Percentiles rank a stretch among this genome's conserved stretches.
These are phyloP conservation scores for Lagenorhynchus albirostris DNA, from an alignment of 2,113 vertebrate genomes.

Conservation along the genomic window DNA sequence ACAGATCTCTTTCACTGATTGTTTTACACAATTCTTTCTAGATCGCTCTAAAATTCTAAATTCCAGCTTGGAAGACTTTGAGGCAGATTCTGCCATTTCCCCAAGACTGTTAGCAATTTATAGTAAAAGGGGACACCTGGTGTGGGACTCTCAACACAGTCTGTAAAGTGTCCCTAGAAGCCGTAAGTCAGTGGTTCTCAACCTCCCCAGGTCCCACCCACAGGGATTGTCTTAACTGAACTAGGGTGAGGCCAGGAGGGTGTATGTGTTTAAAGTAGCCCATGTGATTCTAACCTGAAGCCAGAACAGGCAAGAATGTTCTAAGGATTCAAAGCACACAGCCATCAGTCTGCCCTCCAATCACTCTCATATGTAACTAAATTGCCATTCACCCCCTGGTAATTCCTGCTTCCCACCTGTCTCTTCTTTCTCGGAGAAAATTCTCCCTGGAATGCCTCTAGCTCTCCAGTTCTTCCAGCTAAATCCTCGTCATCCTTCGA, in stretches of 20 bases:
- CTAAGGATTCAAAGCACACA: not conserved
- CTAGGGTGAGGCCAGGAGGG: not conserved
- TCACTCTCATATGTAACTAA: not conserved
- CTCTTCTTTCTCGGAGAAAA: not conserved
- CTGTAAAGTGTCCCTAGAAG: not conserved
- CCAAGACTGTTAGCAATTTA: not conserved
- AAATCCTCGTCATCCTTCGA: not conserved
- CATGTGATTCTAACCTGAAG: not conserved
- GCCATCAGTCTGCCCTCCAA: not conserved
- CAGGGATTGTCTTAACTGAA: not conserved
- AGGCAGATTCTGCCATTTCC: not conserved
- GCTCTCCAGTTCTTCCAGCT: not conserved
- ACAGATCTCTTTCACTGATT: not conserved
- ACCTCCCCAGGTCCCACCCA: not conserved
- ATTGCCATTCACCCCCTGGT: not conserved
- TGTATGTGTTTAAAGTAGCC: not conserved
- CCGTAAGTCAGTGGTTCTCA: not conserved
- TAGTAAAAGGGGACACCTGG: not conserved
- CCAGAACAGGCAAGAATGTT: not conserved
- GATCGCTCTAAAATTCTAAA: not conserved
- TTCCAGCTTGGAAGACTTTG: not conserved
- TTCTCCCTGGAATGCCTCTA: not conserved
- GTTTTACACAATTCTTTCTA: not conserved
- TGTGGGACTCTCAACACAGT: not conserved
- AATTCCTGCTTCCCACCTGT: not conserved